Conservation (phyloP, 1,140 invertebrate genomes). For the Cryptotermes secundus region DNA sequence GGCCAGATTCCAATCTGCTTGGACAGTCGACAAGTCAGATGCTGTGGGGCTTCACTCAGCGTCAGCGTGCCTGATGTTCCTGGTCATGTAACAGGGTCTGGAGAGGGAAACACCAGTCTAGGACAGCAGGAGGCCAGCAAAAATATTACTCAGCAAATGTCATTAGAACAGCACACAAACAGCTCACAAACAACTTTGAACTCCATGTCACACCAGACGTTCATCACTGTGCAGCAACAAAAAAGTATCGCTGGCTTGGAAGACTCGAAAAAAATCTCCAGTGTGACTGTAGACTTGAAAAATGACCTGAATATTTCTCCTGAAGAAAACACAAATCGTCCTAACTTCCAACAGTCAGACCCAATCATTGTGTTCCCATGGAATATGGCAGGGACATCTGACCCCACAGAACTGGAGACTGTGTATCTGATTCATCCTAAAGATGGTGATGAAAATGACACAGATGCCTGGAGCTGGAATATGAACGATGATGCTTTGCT, state of each 20-base stretch:
- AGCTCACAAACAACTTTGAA: too few species aligned
- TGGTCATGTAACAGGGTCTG: too few species aligned
- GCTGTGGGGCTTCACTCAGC: constrained; percentile 25
- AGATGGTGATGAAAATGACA: background rate
- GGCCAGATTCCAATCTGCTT: constrained; percentile 26
- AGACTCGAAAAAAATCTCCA: too few species aligned
- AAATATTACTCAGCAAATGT: background rate
- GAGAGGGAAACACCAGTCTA: too few species aligned
- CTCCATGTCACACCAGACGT: too few species aligned
- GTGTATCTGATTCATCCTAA: background rate
- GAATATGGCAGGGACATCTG: background rate
- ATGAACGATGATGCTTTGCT: background rate
- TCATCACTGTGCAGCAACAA: too few species aligned
- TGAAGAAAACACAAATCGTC: background rate
- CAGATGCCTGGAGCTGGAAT: background rate
- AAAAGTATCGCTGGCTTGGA: too few species aligned
- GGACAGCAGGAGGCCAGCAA: too few species aligned
- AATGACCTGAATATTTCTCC: too few species aligned
- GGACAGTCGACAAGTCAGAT: constrained; percentile 18
- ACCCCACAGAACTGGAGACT: background rate
- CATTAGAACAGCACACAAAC: background rate
- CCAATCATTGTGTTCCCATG: background rate
- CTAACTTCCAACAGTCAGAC: background rate
- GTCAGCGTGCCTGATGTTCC: background rate
- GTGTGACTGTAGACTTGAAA: too few species aligned